Evolutionary conservation across 2,888 invertebrate species (phyloP), one percentile per base, ranked within the genome.

Genomic region (Geophilus truncorum): DNA sequence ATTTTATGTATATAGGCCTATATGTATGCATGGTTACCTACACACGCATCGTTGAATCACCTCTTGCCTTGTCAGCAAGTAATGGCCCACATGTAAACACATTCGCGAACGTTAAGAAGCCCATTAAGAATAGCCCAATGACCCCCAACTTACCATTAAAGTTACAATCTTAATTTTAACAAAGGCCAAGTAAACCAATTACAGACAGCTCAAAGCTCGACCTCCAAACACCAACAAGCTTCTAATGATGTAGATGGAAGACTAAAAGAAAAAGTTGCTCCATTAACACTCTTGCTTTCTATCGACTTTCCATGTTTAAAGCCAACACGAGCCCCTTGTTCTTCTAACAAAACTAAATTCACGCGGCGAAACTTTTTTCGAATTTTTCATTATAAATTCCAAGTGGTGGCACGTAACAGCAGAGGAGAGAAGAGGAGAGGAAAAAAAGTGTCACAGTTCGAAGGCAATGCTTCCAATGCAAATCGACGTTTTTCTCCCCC

Each of bases 81-180:
- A 70, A 70, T 70, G 70, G 70, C 70, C 70, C 70, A 70, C 70
- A 70, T 70, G 70, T 70, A 70, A 70, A 70, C 70, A 70, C 70
- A 70, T 70, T 70, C 70, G 25, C 70, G 70, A 23, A 70, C 70
- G 70, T 70, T 70, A 70, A 70, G 70, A 70, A 70, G 70, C 70
- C 70, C 70, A 70, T 70, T 70, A 70, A 70, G 70, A 70, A 70
- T 70, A 70, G 70, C 70, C 70, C 70, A 70, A 70, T 70, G 70
- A 70, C 70, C 70, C 70, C 28, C 70, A 70, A 70, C 70, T 70
- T 70, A 70, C 70, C 70, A 70, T 70, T 70, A 70, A 70, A 70
- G 70, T 70, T 70, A 70, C 70, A 70, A 70, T 70, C 70, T 70
- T 70, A 70, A 70, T 70, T 70, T 70, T 70, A 70, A 70, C 70